Evolutionary conservation across 1,140 invertebrate species (phyloP).

Genomic region (Caenorhabditis brenneri): DNA sequence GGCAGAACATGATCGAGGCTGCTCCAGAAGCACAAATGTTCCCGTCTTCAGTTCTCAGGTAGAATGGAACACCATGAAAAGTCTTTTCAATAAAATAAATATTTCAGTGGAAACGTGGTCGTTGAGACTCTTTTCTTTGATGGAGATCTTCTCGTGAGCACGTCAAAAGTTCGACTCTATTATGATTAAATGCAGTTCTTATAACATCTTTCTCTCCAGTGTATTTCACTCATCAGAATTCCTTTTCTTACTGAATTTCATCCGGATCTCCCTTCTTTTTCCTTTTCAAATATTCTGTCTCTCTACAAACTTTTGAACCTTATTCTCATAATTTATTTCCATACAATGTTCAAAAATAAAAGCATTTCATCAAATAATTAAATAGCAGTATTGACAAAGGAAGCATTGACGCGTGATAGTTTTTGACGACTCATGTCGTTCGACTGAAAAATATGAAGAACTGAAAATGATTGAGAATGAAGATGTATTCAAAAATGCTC

Average conservation of each 20-base stretch:
- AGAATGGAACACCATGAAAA: too few species aligned
- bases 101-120: slow-evolving; percentile 93
- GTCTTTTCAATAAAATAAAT: too few species aligned
- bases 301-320: neutral
- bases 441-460: slow-evolving; percentile 37
- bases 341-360: neutral
- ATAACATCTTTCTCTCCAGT: slow-evolving; percentile 53
- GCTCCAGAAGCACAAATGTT: slow-evolving; percentile 99
- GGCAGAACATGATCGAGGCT: slow-evolving; percentile 96
- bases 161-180: slow-evolving; percentile 90
- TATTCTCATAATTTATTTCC: neutral
- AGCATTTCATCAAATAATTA: neutral
- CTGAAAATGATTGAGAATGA: neutral
- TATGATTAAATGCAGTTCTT: slow-evolving; percentile 80
- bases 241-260: neutral
- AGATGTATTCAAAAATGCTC: neutral
- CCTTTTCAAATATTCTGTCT: neutral
- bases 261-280: neutral
- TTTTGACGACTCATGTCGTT: slow-evolving; percentile 33
- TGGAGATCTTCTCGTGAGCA: slow-evolving; percentile 90
- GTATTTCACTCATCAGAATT: neutral
- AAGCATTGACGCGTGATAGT: slow-evolving; percentile 17
- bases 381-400: slow-evolving; percentile 19
- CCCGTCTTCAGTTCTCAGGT: slow-evolving; percentile 95
- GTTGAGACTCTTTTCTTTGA: slow-evolving; percentile 99